Evolutionary conservation across 35 echinoderm and acorn worm species (phyloP).

Genomic region (Hemicentrotus pulcherrimus): DNA sequence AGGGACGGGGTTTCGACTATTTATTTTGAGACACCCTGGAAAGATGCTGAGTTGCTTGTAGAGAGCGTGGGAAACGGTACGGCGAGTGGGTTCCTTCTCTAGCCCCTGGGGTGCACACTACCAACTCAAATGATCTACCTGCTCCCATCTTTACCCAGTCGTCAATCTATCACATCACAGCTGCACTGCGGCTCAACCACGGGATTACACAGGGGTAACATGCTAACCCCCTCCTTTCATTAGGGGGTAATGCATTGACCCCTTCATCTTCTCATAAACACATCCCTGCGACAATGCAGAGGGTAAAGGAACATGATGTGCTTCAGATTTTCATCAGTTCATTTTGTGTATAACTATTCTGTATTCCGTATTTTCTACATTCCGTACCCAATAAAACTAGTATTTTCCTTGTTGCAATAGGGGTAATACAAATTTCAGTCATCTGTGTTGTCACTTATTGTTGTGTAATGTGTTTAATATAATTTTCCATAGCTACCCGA

Average conservation of each 20-base stretch:
- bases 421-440: no score
- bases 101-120: constrained; percentile 29
- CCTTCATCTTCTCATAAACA: background rate
- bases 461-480: no score
- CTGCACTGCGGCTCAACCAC: background rate
- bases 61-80: constrained; percentile 28
- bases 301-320: no score
- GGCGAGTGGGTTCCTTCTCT: background rate
- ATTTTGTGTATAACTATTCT: no score
- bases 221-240: background rate
- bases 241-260: background rate
- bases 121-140: constrained; percentile 24
- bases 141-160: background rate
- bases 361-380: background rate
- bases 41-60: background rate
- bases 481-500: no score
- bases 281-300: background rate
- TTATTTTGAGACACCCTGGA: background rate
- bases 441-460: no score
- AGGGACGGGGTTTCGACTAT: background rate
- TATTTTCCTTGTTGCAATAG: background rate
- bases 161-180: constrained; percentile 40
- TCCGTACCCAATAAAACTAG: background rate
- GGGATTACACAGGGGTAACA: constrained; percentile 12
- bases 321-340: no score